Conservation (phyloP, 2,888 invertebrate genomes). For the Crioceris asparagi region DNA sequence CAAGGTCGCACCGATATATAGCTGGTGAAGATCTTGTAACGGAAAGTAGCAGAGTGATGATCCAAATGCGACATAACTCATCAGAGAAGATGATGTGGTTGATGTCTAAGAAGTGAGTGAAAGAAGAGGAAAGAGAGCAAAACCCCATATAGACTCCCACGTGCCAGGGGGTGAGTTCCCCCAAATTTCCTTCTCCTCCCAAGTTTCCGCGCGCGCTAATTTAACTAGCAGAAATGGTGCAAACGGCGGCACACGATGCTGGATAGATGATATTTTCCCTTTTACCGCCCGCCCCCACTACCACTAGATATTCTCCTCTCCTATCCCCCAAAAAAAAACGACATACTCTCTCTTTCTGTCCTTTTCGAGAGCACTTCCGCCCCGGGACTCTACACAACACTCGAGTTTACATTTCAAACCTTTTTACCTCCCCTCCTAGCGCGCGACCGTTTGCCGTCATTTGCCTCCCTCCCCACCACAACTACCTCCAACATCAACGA, state of each 20-base stretch:
- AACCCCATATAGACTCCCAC: no score
- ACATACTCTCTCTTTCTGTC: no score
- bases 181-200: no score
- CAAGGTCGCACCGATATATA: no score
- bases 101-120: no score
- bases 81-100: no score
- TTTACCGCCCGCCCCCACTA: conserved; percentile 14
- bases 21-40: no score
- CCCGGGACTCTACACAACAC: conserved; percentile 27
- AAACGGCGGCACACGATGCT: background rate
- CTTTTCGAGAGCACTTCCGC: conserved; percentile 19
- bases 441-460: conserved; percentile 11
- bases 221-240: background rate
- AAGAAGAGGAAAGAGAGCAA: no score
- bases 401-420: conserved; percentile 27
- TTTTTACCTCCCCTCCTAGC: conserved; percentile 15
- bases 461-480: conserved; percentile 16
- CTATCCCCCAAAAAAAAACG: conserved; percentile 10
- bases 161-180: no score
- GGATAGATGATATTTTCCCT: background rate
- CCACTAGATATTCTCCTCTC: conserved; percentile 9
- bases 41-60: no score
- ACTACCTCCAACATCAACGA: background rate
- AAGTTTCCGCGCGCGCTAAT: no score
- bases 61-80: no score